These are phyloP conservation scores for Nylanderia fulva DNA, from an alignment of 1,140 invertebrate genomes.

Conservation along the genomic window DNA sequence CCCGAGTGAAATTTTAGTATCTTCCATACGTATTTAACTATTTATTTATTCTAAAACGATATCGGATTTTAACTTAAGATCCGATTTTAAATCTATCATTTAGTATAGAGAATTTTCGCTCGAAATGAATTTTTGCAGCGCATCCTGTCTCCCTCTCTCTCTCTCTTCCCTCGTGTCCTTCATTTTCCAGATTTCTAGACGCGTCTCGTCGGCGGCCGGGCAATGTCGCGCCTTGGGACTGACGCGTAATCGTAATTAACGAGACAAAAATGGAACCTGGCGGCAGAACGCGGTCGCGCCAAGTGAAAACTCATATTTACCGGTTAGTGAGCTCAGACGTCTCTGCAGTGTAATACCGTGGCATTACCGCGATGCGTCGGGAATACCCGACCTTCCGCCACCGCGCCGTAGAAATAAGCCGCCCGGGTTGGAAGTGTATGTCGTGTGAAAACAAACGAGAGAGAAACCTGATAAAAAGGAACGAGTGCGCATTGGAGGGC, in stretches of 20 bases:
- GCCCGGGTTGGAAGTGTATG: slow-evolving; percentile 10
- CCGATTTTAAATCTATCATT: background rate
- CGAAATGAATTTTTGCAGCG: background rate
- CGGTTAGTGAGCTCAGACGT: slow-evolving; percentile 76
- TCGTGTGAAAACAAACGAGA: slow-evolving; percentile 68
- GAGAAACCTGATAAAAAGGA: slow-evolving; percentile 56
- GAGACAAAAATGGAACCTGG: slow-evolving; percentile 69
- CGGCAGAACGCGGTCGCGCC: slow-evolving; percentile 37
- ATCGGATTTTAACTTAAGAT: background rate
- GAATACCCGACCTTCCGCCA: slow-evolving; percentile 57
- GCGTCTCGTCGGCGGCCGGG: slow-evolving; percentile 8
- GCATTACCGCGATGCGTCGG: slow-evolving; percentile 71
- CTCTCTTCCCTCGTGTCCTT: slow-evolving; percentile 12
- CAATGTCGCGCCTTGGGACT: slow-evolving; percentile 65
- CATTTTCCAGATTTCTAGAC: slow-evolving; percentile 37
- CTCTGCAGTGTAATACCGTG: slow-evolving; percentile 70
- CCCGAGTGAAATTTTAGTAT: background rate
- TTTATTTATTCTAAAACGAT: background rate
- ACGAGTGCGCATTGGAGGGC: background rate
- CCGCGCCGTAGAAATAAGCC: slow-evolving; percentile 70
- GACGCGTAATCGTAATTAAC: slow-evolving; percentile 75
- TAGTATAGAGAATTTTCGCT: background rate
- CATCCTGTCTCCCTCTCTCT: background rate
- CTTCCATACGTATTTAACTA: background rate
- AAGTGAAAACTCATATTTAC: slow-evolving; percentile 79